Percentiles rank a stretch among this genome's conserved stretches.
phyloP scores from a whole-genome alignment of 2,888 invertebrate species.

The Erebia epiphron region DNA sequence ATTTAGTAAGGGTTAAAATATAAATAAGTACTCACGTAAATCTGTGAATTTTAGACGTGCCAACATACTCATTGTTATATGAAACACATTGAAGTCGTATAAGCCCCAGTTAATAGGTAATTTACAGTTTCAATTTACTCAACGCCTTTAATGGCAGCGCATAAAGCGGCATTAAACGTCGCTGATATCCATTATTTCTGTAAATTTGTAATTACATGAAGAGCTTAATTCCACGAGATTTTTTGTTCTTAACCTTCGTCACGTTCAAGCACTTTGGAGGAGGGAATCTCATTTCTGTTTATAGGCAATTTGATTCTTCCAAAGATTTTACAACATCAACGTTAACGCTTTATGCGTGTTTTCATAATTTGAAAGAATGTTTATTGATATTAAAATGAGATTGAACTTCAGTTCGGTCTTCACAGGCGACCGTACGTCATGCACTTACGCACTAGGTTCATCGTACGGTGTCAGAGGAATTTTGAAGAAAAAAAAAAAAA shows the following conservation, averaged over 20 bases:
- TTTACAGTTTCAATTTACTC: constrained; percentile 16
- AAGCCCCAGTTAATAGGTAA: constrained; percentile 14
- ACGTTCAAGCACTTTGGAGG: constrained; percentile 7
- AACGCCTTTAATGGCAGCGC: constrained; percentile 12
- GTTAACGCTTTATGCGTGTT: not conserved
- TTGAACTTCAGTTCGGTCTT: not conserved
- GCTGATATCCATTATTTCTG: constrained; percentile 17
- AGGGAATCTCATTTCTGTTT: constrained; percentile 15
- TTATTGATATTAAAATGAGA: not conserved
- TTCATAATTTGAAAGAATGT: not conserved
- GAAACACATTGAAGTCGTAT: constrained; percentile 3
- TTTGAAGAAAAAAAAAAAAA: too few species aligned
- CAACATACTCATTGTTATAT: not conserved
- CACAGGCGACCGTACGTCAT: not conserved
- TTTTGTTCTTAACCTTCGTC: constrained; percentile 7
- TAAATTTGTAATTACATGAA: constrained; percentile 18
- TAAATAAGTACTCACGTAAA: too few species aligned
- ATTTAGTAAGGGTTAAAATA: too few species aligned
- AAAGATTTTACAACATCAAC: constrained; percentile 8
- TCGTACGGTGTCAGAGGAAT: too few species aligned
- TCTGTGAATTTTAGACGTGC: not conserved
- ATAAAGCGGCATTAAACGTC: constrained; percentile 14
- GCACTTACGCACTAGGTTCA: too few species aligned
- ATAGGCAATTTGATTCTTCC: constrained; percentile 7
- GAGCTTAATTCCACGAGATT: constrained; percentile 11